Evolutionary conservation across 2,888 invertebrate species (phyloP).

Genomic region (Drosophila anomalipes): DNA sequence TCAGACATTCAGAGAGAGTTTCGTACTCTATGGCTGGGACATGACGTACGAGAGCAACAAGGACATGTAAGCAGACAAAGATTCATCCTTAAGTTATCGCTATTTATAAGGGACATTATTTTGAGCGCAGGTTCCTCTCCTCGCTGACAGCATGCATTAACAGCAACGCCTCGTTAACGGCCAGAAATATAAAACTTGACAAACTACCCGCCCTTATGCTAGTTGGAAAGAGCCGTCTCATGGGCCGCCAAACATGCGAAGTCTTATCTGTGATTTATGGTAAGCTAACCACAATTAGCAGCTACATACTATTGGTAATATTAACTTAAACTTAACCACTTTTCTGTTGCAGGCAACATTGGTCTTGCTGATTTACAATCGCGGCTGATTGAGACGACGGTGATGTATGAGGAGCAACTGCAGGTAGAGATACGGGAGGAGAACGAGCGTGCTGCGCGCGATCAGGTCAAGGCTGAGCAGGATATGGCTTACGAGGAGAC

Average conservation of each 20-base stretch:
- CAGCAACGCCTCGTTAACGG: conserved; percentile 92
- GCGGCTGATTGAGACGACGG: conserved; percentile 94
- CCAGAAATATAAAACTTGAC: conserved; percentile 94
- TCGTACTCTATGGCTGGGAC: conserved; percentile 99
- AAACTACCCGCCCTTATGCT: conserved; percentile 95
- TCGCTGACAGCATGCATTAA: conserved; percentile 92
- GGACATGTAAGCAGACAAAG: conserved; percentile 87
- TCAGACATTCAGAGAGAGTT: conserved; percentile 95
- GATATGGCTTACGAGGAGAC: conserved; percentile 97
- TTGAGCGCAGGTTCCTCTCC: conserved; percentile 88
- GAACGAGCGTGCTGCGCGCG: conserved; percentile 94
- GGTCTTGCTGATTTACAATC: conserved; percentile 95
- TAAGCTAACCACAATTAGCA: conserved; percentile 77
- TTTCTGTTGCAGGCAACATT: conserved; percentile 87
- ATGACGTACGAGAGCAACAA: conserved; percentile 95
- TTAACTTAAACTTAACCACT: neutral
- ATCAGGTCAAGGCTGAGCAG: conserved; percentile 96
- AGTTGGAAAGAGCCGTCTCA: conserved; percentile 90
- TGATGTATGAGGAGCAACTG: conserved; percentile 92
- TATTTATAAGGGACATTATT: neutral
- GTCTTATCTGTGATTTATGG: conserved; percentile 96
- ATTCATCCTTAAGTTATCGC: neutral
- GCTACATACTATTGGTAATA: neutral
- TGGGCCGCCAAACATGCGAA: conserved; percentile 92
- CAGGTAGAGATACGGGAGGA: conserved; percentile 93